Base-by-base conservation (phyloP, 1,140 invertebrate species). In the Drosophila pectinifera region DNA sequence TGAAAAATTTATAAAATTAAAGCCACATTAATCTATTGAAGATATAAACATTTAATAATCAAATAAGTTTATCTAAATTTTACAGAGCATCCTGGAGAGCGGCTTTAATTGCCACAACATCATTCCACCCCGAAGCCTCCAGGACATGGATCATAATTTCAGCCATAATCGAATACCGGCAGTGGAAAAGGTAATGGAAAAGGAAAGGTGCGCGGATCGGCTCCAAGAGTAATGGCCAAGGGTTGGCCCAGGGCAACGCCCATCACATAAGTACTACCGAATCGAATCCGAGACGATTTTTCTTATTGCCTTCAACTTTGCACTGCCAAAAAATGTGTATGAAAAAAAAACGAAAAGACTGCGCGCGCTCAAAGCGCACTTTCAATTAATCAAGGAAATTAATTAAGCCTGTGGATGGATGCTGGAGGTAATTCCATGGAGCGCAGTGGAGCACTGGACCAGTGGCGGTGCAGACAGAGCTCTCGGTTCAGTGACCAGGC, bases 371-470 rank as follows among this genome's bases (percentile, higher is more conserved):
- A 53, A 69, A 73, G 77, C 68, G 73, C 85, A 88, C 84, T 88
- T 88, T 88, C 84, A 88, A 88, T 88, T 88, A 89, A 88, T 88
- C 84, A 88, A 88, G 76, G 84, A 84, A 88, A 88, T 89, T 88
- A 88, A 88, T 88, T 88, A 88, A 88, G 84, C 46, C 73, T 65
- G 61, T 54, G 53, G 80, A 84, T 55, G 62, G 62, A 70, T 68
- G 58, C 57, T 62, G 56, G 48, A 34, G 28, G 48, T 51, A 34
- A 51, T 51, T 20, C 28, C 48, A 51, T 20, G 49, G 49, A 53
- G 49, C 49, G 36, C 16, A 28, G 56, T 20, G 49, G 49, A 53
- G 49, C 49, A 53, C 16, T 38, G 56, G 42, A 16, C 56, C 70
- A 73, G 26, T 70, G 78, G 57, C 14, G 36, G 36, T 41, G 36